phyloP scores from a whole-genome alignment of 2,113 vertebrate species.

The Aspidoscelis tigris region DNA sequence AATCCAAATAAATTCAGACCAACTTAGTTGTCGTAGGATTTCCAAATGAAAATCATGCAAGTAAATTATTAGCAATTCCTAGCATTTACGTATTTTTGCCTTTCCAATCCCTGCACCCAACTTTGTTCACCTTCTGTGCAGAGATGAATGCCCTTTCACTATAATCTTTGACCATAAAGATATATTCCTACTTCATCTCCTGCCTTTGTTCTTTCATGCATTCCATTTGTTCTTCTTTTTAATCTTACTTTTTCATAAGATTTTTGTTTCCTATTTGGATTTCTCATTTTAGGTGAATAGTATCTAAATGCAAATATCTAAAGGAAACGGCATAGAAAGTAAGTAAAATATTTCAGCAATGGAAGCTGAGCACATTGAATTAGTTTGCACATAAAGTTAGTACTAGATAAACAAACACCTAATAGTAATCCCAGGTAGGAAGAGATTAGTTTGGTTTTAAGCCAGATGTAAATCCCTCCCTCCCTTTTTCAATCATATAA shows the following conservation, averaged over 20 bases:
- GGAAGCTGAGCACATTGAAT: constrained; percentile 57
- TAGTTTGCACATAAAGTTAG: constrained; percentile 54
- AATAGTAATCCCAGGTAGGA: constrained; percentile 47
- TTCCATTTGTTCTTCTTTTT: constrained; percentile 49
- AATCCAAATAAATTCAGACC: constrained; percentile 16
- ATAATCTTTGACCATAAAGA: constrained; percentile 44
- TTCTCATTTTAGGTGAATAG: constrained; percentile 52
- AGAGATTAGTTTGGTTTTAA: constrained; percentile 55
- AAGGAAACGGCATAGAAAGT: constrained; percentile 57
- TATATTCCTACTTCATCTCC: constrained; percentile 37
- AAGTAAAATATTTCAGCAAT: constrained; percentile 51
- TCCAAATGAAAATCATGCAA: constrained; percentile 8
- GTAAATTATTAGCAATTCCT: constrained; percentile 18
- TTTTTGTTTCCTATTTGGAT: constrained; percentile 60
- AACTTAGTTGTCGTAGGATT: constrained; percentile 15
- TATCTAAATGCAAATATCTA: constrained; percentile 72
- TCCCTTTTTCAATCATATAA: constrained; percentile 12
- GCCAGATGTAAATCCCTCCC: constrained; percentile 42
- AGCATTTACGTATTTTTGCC: constrained; percentile 39
- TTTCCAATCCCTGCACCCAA: constrained; percentile 36
- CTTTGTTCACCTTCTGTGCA: constrained; percentile 27
- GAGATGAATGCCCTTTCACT: neutral
- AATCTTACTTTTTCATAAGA: constrained; percentile 50
- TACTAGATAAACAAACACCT: constrained; percentile 53
- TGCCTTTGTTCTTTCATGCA: constrained; percentile 47